phyloP scores from a whole-genome alignment of 2,888 invertebrate genomes.

The Ophion ventricosus region DNA sequence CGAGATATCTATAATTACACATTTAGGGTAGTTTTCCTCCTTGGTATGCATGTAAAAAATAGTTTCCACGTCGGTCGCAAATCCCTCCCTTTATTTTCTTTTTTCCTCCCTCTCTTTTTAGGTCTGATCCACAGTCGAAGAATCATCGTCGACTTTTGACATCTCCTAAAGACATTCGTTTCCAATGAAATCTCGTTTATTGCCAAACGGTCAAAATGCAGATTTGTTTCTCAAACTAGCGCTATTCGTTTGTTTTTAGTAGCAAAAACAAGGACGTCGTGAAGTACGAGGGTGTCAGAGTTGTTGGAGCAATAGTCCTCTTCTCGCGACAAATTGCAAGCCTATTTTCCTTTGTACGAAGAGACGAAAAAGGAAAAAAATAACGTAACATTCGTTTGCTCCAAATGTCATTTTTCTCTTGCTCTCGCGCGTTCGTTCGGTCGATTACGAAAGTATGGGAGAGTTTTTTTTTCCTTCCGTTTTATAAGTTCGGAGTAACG shows the following conservation, averaged over 20 bases:
- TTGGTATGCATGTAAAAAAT: constrained; percentile 66
- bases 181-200: constrained; percentile 58
- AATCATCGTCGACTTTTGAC: constrained; percentile 57
- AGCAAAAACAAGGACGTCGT: constrained; percentile 52
- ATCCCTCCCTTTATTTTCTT: constrained; percentile 10
- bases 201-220: constrained; percentile 43
- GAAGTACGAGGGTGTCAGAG: constrained; percentile 35
- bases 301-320: constrained; percentile 8
- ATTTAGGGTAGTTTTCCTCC: constrained; percentile 58
- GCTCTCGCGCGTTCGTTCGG: constrained; percentile 15
- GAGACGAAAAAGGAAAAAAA: constrained; percentile 14
- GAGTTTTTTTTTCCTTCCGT: background rate
- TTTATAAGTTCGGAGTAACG: constrained; percentile 4
- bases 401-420: background rate
- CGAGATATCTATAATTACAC: constrained; percentile 56
- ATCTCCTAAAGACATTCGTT: constrained; percentile 61
- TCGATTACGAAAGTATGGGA: constrained; percentile 16
- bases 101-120: constrained; percentile 2
- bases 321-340: background rate
- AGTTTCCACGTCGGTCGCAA: constrained; percentile 60
- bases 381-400: constrained; percentile 10
- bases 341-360: constrained; percentile 28
- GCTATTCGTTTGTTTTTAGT: constrained; percentile 49
- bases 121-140: constrained; percentile 55
- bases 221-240: constrained; percentile 26